Evolutionary conservation across 2,888 invertebrate genomes (phyloP), one percentile per base, ranked within the genome.

Genomic region (Amphipyra berbera): DNA sequence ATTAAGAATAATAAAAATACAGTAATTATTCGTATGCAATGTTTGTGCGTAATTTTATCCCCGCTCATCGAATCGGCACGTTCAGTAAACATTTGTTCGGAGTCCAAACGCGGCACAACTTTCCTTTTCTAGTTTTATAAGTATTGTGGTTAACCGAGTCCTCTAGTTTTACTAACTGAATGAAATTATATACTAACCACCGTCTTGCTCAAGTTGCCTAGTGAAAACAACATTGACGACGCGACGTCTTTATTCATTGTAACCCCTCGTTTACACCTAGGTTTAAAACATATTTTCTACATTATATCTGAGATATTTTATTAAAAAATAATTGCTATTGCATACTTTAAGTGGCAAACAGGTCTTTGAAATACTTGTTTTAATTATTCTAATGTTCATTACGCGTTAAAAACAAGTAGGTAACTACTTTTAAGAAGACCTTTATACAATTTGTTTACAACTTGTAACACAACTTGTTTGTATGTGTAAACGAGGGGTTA

Each of bases 51-150:
- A 30, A 30, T 30, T 62, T 76, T 72, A 44, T 65, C 61, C 15
- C 47, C 61, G 61, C 57, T 65, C 54, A 62, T 66, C 64, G 44
- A 67, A 76, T 70, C 71, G 77, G 78, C 92, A 90, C 91, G 92
- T 91, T 88, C 88, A 72, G 82, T 84, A 90, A 93, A 93, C 86
- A 91, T 92, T 91, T 89, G 87, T 81, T 80, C 83, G 78, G 62
- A 70, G 75, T 76, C 68, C 78, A 79, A 74, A 77, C 75, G 63
- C 68, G 59, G 77, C 63, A 74, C 80, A 83, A 90, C 93, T 93
- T 93, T 93, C 93, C 90, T 88, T 94, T 93, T 92, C 92, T 90
- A 89, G 86, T 88, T 88, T 87, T 88, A 88, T 88, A 84, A 87
- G 84, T 84, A 87, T 89, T 91, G 91, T 90, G 90, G 92, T 90